Conservation (phyloP, 2,797 vertebrate genomes). For the Gastrophryne carolinensis region DNA sequence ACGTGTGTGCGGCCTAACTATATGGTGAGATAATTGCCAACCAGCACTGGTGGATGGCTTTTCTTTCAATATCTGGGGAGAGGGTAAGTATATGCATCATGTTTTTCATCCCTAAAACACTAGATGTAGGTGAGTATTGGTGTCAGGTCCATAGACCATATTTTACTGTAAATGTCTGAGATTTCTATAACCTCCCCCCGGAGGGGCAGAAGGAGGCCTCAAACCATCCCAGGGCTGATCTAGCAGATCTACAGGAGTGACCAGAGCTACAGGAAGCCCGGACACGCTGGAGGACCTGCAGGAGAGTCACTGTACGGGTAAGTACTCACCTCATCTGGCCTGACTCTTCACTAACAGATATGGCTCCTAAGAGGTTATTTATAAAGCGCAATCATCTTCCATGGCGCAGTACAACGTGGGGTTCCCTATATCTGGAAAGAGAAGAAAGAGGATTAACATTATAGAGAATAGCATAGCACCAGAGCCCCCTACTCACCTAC, state of each 20-base stretch:
- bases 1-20: no score
- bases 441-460: neutral
- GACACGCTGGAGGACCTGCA: constrained; percentile 67
- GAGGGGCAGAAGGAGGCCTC: constrained; percentile 70
- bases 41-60: no score
- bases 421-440: neutral
- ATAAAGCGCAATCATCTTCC: no score
- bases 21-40: no score
- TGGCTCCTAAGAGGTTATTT: no score
- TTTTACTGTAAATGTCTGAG: constrained; percentile 61
- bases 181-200: constrained; percentile 73
- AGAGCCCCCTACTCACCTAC: no score
- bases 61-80: no score
- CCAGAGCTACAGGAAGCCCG: constrained; percentile 61
- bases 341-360: neutral
- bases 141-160: neutral
- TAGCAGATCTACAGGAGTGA: constrained; percentile 74
- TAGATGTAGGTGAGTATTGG: neutral
- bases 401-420: neutral
- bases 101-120: neutral
- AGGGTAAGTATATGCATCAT: no score
- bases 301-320: neutral
- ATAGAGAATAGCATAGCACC: no score
- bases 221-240: constrained; percentile 74
- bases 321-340: neutral